Evolutionary conservation across 2,888 invertebrate species (phyloP).

Genomic region (Rhabditoides inermis): DNA sequence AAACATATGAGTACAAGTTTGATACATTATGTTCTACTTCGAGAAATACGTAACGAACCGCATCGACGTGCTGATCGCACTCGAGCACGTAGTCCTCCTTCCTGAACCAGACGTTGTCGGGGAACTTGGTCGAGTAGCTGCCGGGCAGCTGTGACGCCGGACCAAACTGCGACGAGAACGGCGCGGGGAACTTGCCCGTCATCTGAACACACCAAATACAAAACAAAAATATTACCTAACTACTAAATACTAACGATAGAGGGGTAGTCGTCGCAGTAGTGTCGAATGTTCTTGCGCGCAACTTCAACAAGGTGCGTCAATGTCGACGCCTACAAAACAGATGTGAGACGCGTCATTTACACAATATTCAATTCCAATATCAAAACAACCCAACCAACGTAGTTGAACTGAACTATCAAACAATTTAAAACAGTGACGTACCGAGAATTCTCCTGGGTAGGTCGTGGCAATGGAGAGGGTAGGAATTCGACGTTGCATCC

Average conservation of each 20-base stretch:
- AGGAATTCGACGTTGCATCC: conserved; percentile 92
- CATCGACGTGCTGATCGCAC: conserved; percentile 71
- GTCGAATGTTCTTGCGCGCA: conserved; percentile 68
- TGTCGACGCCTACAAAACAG: too few relatives aligned
- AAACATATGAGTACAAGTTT: too few relatives aligned
- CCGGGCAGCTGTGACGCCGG: conserved; percentile 19
- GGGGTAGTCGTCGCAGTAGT: conserved; percentile 57
- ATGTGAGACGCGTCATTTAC: too few relatives aligned
- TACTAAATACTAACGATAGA: too few relatives aligned
- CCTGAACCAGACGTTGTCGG: conserved; percentile 50
- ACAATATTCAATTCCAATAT: too few relatives aligned
- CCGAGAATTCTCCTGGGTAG: conserved; percentile 77
- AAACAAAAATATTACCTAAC: too few relatives aligned
- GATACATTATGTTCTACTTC: too few relatives aligned
- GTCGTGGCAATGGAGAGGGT: conserved; percentile 81
- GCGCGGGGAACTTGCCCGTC: conserved; percentile 35
- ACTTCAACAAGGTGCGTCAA: conserved; percentile 70
- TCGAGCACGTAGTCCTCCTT: conserved; percentile 89
- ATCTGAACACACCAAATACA: conserved; percentile 27
- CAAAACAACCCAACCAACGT: too few relatives aligned
- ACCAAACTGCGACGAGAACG: conserved; percentile 28
- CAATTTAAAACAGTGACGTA: too few relatives aligned
- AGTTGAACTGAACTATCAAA: too few relatives aligned
- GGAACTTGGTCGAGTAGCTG: conserved; percentile 36
- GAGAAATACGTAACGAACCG: too few relatives aligned